Evolutionary conservation across 2,113 vertebrate species (phyloP).

Genomic region (Myrmecobius fasciatus): DNA sequence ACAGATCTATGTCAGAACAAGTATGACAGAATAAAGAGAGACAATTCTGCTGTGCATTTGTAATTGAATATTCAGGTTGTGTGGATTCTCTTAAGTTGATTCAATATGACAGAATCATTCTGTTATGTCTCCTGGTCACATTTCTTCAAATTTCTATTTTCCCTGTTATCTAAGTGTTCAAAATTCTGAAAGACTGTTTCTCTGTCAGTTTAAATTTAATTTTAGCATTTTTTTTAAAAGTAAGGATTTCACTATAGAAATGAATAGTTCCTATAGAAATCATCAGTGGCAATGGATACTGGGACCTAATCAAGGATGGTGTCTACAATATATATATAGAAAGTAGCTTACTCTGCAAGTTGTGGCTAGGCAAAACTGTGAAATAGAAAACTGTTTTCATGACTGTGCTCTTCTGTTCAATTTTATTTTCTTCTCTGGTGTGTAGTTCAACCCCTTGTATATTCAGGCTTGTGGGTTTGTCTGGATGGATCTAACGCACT

Average conservation of each 20-base stretch:
- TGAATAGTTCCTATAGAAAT: background rate
- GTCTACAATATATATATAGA: background rate
- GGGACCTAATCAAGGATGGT: background rate
- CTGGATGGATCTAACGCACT: background rate
- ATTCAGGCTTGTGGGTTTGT: background rate
- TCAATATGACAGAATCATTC: background rate
- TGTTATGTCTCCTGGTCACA: background rate
- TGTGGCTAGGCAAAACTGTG: background rate
- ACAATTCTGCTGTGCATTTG: background rate
- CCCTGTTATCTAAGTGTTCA: background rate
- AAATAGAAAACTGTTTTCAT: background rate
- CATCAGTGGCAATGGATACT: background rate
- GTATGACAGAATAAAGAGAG: background rate
- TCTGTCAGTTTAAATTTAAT: background rate
- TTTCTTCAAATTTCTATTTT: constrained; percentile 10
- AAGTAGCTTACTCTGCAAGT: background rate
- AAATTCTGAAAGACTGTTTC: background rate
- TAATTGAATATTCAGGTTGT: constrained; percentile 29
- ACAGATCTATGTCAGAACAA: background rate
- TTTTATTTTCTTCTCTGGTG: background rate
- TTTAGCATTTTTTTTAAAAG: constrained; percentile 19
- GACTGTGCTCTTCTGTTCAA: background rate
- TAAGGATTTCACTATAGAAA: constrained; percentile 10
- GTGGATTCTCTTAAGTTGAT: constrained; percentile 7
- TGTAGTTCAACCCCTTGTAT: rapidly evolving